Percentiles rank a stretch among this genome's conserved stretches.
Evolutionary conservation across 1,140 invertebrate species (phyloP).

Genomic region (Eulimnadia texana): DNA sequence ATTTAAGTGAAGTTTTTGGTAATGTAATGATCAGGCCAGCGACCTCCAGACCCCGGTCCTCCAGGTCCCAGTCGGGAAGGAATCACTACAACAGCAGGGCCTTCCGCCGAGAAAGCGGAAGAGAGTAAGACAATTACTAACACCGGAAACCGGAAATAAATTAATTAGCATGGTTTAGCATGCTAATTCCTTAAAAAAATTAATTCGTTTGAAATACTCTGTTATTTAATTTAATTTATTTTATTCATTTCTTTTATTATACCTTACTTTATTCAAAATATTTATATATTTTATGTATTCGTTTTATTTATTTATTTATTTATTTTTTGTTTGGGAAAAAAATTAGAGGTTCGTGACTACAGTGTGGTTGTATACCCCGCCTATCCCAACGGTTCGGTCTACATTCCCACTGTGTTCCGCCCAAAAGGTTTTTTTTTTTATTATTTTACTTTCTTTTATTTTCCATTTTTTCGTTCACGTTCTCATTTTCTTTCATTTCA

Average conservation of each 20-base stretch:
- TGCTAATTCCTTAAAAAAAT: too few relatives aligned
- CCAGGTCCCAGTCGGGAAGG: constrained; percentile 15
- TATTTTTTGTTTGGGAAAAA: constrained; percentile 23
- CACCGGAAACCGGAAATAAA: too few relatives aligned
- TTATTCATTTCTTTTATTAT: too few relatives aligned
- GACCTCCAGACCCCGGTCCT: constrained; percentile 15
- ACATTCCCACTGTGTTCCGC: constrained; percentile 51
- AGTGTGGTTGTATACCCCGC: constrained; percentile 60
- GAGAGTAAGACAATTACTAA: not conserved
- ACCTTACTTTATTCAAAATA: too few relatives aligned
- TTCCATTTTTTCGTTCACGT: not conserved
- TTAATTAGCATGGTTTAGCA: not conserved
- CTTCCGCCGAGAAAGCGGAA: not conserved
- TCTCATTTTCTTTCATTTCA: not conserved
- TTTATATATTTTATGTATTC: too few relatives aligned
- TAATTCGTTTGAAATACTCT: too few relatives aligned
- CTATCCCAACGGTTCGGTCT: constrained; percentile 53
- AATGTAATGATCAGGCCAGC: constrained; percentile 8
- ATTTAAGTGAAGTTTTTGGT: not conserved
- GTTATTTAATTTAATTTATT: too few relatives aligned
- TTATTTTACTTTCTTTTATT: constrained; percentile 11
- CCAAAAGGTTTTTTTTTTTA: constrained; percentile 42
- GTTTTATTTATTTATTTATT: constrained; percentile 1
- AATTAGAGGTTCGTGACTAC: constrained; percentile 63
- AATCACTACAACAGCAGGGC: not conserved